Evolutionary conservation across 2,888 invertebrate genomes (phyloP), one percentile per base, ranked within the genome.

Genomic region (Napeogenes inachia): DNA sequence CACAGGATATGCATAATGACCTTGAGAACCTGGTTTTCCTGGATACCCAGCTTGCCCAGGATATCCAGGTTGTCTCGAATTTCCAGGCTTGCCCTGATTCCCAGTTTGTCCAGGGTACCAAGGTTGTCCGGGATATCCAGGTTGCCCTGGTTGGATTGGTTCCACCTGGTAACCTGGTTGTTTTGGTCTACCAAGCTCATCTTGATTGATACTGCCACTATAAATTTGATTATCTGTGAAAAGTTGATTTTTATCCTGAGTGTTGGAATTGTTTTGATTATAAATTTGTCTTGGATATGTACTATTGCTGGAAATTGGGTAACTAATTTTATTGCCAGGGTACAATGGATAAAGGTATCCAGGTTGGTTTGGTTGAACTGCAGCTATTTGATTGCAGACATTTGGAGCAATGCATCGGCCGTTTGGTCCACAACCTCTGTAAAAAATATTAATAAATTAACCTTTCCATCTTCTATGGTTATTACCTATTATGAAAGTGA

Each of bases 401-500:
- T 88, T 81, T 0, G 85, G 84, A 21, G 81, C 75, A 13, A 84
- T 66, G 60, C 85, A 84, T 56, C 75, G 80, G 1, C 86, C 88
- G 30, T 74, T 73, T 4, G 77, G 73, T 68, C 86, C 83, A 71
- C 94, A 94, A 2, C 81, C 80, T 63, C 94, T 91, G 65, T 77
- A 76, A 76, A 61, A 54, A 63, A 13, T 38, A 54, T 42, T 10
- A 45, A 32, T 33, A 45, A 50, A 13, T 21, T 54, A 21, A 50
- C 21, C 21, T 3, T 42, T 38, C 8, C 4, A 13, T 47, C 60
- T 60, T 32, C 13, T 42, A 33, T 54, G 55, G 6, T 5, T 2
- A 35, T 35, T 35, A 35, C 6, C 4, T 35, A 5, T 35, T 35
- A 35, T 35, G 1, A 21, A 21, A 21, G 21, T 21, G 21, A 21